A percentile compares a stretch with the other conserved stretches of the same genome.
Conservation (phyloP, 2,888 invertebrate genomes). For the Sthenelais limicola region DNA sequence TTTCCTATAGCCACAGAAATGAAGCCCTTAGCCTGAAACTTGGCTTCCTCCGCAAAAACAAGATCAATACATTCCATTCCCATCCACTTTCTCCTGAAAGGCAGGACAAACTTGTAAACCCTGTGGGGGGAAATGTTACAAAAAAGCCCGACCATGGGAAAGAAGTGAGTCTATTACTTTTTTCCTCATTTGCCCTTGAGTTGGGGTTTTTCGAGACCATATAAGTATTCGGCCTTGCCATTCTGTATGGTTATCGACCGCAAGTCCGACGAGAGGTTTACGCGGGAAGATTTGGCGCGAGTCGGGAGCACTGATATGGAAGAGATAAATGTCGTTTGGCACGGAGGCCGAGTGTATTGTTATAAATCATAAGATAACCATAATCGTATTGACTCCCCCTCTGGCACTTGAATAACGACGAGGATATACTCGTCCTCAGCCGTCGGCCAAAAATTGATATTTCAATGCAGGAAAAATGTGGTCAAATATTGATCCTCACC, state of each 20-base stretch:
- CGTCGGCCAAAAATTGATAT: conserved; percentile 29
- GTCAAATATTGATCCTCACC: conserved; percentile 14
- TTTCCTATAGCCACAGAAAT: too few species aligned
- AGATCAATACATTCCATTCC: too few species aligned
- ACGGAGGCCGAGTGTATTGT: conserved; percentile 1
- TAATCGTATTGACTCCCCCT: conserved; percentile 15
- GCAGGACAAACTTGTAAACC: too few species aligned
- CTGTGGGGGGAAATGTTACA: too few species aligned
- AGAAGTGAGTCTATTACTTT: too few species aligned
- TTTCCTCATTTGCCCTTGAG: too few species aligned
- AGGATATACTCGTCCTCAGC: conserved; percentile 5
- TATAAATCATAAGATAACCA: conserved; percentile 31
- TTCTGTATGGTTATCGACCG: conserved; percentile 10
- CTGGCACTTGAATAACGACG: conserved; percentile 29
- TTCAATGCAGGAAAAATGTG: conserved; percentile 35
- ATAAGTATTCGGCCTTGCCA: too few species aligned
- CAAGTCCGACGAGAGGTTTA: conserved; percentile 24
- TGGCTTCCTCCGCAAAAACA: too few species aligned
- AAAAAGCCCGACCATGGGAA: too few species aligned
- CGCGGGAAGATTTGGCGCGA: conserved; percentile 10
- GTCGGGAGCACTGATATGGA: conserved; percentile 20
- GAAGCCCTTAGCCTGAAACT: too few species aligned
- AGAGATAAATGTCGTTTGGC: conserved; percentile 28
- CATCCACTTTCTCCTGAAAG: too few species aligned
- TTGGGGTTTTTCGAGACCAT: too few species aligned